Evolutionary conservation across 2,113 vertebrate species (phyloP), one percentile per base, ranked within the genome.

Genomic region (Salvator merianae): DNA sequence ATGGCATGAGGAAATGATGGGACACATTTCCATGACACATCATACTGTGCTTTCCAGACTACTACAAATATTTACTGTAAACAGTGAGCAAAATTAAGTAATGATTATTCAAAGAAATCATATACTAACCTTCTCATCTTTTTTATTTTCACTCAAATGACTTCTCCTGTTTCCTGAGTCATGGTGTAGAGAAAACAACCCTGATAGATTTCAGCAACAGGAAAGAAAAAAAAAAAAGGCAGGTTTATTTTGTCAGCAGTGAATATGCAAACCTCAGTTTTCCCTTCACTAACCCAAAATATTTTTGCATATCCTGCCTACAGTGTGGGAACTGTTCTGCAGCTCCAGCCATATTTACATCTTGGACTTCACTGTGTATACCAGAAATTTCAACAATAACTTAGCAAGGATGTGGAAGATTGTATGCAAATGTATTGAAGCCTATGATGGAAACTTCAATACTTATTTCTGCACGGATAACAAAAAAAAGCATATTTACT

Each of bases 301-400:
- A 87, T 50, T 28, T 86, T 69, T 63, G 68, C 53, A 79, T 65
- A 72, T 79, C 83, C 76, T 85, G 76, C 76, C 59, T 53, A 65
- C 16, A 55, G 75, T 8, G 53, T 63, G 65, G 68, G 55, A 36
- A 87, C 32, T 62, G 40, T 43, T 72, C 65, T 59, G 65, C 4
- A 81, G 50, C 13, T 66, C 66, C 36, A 47, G 43, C 38, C 43
- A 65, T 77, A 26, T 20, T 78, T 62, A 32, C n/a, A 20, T 78
- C 47, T 28, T n/a, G 32, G 53, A 69, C 38, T 24, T 26, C 20
- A 63, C 28, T 62, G 71, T 22, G 20, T 55, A 38, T n/a, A 43
- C 32, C 38, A 84, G 20, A 18, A 47, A 62, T 47, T 78, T 70
- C 59, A 36, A 43, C 5, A 30, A 36, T 26, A 47, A 82, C 69